These are phyloP conservation scores for Diorhabda elongata DNA, from an alignment of 1,140 invertebrate species.

Conservation along the genomic window DNA sequence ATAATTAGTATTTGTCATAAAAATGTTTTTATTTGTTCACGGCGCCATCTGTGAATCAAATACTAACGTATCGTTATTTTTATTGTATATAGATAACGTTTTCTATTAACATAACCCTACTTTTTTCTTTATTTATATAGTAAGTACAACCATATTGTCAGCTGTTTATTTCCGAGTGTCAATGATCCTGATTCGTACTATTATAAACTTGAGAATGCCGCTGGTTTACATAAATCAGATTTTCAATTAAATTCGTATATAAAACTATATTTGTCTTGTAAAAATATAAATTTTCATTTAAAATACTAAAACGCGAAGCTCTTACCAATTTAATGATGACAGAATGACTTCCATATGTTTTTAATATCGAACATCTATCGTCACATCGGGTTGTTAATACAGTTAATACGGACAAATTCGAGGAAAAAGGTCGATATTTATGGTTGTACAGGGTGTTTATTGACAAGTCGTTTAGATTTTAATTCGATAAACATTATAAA, in stretches of 20 bases:
- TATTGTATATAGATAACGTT: too few species aligned
- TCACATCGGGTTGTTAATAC: constrained; percentile 9
- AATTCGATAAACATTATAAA: too few species aligned
- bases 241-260: constrained; percentile 27
- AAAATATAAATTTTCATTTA: constrained; percentile 26
- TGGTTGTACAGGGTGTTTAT: constrained; percentile 9
- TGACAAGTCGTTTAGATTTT: neutral
- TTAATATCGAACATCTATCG: constrained; percentile 15
- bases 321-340: constrained; percentile 25
- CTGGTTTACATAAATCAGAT: constrained; percentile 28
- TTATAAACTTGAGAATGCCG: constrained; percentile 10
- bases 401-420: constrained; percentile 6
- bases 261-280: constrained; percentile 31
- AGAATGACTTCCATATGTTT: constrained; percentile 27
- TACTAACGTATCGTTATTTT: too few species aligned
- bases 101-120: too few species aligned
- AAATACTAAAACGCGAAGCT: constrained; percentile 24
- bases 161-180: neutral
- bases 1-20: too few species aligned
- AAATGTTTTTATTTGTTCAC: too few species aligned
- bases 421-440: constrained; percentile 9
- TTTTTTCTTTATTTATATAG: too few species aligned
- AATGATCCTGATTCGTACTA: neutral
- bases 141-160: neutral
- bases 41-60: too few species aligned